These are phyloP conservation scores for Drosophila diplacantha DNA, from an alignment of 2,888 invertebrate genomes.

Conservation along the genomic window DNA sequence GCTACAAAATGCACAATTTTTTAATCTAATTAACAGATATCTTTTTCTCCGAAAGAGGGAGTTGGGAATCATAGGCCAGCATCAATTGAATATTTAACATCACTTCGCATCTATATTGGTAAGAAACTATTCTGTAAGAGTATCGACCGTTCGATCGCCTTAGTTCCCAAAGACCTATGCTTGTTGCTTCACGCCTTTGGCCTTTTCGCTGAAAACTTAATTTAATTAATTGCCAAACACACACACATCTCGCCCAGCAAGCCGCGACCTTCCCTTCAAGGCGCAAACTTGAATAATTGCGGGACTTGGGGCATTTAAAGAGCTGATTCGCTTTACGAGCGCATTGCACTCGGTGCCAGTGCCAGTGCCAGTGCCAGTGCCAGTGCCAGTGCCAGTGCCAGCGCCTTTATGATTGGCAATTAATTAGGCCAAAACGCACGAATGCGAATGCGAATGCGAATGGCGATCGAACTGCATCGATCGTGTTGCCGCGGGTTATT, in stretches of 20 bases:
- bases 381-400: slow-evolving; percentile 27
- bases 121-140: not conserved
- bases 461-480: slow-evolving; percentile 30
- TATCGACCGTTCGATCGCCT: slow-evolving; percentile 1
- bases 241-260: slow-evolving; percentile 52
- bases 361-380: slow-evolving; percentile 6
- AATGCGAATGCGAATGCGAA: slow-evolving; percentile 17
- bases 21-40: not conserved
- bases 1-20: too few species aligned
- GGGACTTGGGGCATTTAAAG: slow-evolving; percentile 65
- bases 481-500: slow-evolving; percentile 57
- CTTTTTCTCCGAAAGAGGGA: accelerated
- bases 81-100: not conserved
- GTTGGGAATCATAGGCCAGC: too few species aligned
- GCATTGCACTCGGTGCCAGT: slow-evolving; percentile 50
- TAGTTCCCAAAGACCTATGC: slow-evolving; percentile 1
- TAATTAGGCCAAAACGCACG: slow-evolving; percentile 68
- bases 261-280: slow-evolving; percentile 48
- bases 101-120: not conserved
- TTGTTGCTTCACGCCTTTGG: slow-evolving; percentile 71
- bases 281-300: slow-evolving; percentile 72
- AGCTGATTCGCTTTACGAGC: slow-evolving; percentile 68
- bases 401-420: slow-evolving; percentile 70
- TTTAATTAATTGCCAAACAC: slow-evolving; percentile 72
- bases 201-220: slow-evolving; percentile 71